Conservation (phyloP, 2,113 vertebrate species). For the Tursiops truncatus region DNA sequence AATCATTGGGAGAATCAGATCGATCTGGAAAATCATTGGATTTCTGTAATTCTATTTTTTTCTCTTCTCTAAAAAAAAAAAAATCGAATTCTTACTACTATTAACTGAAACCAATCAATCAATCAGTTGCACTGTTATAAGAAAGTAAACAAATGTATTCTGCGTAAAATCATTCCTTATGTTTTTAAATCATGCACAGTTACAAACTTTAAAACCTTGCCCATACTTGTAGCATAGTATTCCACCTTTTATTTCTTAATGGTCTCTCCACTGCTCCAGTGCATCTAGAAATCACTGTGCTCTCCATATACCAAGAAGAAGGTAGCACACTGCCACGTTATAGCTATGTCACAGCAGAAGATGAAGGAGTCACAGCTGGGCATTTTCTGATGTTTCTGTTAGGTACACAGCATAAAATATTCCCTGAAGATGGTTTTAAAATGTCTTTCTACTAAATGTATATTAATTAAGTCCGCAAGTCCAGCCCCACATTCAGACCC, state of each 20-base stretch:
- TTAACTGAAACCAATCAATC: constrained; percentile 65
- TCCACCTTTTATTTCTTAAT: background rate
- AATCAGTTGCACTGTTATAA: constrained; percentile 54
- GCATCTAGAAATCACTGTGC: rapidly evolving
- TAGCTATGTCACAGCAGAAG: background rate
- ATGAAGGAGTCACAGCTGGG: rapidly evolving
- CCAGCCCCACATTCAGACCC: rapidly evolving
- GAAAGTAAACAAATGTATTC: constrained; percentile 52
- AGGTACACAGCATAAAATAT: background rate
- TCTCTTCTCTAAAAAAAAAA: background rate
- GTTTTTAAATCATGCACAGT: background rate
- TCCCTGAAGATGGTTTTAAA: background rate
- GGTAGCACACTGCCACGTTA: rapidly evolving
- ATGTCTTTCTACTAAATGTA: background rate
- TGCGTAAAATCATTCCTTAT: background rate
- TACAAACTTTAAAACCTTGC: background rate
- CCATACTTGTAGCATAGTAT: rapidly evolving
- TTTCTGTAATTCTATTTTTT: constrained; percentile 70
- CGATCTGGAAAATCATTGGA: constrained; percentile 16
- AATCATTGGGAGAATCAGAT: constrained; percentile 66
- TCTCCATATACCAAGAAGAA: background rate
- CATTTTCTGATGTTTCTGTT: background rate
- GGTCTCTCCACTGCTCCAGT: rapidly evolving
- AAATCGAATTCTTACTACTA: constrained; percentile 59
- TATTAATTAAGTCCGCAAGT: background rate